Conservation (phyloP, 2,888 invertebrate species). For the Blastobasis adustella region DNA sequence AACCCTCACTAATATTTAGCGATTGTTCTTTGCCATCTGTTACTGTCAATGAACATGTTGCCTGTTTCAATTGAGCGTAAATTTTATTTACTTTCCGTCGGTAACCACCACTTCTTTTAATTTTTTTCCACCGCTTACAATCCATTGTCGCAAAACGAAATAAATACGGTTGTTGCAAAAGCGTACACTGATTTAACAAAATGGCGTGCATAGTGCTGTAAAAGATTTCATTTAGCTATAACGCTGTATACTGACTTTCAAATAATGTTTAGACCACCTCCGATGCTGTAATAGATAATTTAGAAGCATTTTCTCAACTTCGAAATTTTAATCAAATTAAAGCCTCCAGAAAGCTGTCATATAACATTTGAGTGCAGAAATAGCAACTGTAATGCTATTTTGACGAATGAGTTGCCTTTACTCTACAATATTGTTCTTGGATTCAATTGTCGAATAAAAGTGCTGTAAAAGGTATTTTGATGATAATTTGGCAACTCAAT, state of each 20-base stretch:
- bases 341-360: conserved; percentile 2
- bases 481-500: too few species aligned
- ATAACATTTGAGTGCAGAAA: conserved; percentile 2
- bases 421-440: conserved; percentile 1
- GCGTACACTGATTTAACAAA: neutral
- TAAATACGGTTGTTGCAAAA: neutral
- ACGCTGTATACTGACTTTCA: conserved; percentile 2
- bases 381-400: conserved; percentile 2
- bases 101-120: conserved; percentile 2
- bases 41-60: conserved; percentile 1
- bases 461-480: too few species aligned
- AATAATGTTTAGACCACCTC: conserved; percentile 2
- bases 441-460: conserved; percentile 4
- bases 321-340: conserved; percentile 1
- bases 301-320: conserved; percentile 3
- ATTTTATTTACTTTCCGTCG: neutral
- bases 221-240: neutral
- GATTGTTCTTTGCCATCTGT: conserved; percentile 2
- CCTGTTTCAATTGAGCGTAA: neutral
- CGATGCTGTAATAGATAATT: conserved; percentile 3
- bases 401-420: conserved; percentile 1
- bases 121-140: neutral
- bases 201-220: too few species aligned
- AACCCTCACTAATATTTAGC: conserved; percentile 3
- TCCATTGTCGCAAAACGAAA: neutral